Percentiles rank a stretch among this genome's conserved stretches.
These are phyloP conservation scores for Grammomys dolichurus DNA, from an alignment of 2,113 vertebrate species.

Conservation along the genomic window DNA sequence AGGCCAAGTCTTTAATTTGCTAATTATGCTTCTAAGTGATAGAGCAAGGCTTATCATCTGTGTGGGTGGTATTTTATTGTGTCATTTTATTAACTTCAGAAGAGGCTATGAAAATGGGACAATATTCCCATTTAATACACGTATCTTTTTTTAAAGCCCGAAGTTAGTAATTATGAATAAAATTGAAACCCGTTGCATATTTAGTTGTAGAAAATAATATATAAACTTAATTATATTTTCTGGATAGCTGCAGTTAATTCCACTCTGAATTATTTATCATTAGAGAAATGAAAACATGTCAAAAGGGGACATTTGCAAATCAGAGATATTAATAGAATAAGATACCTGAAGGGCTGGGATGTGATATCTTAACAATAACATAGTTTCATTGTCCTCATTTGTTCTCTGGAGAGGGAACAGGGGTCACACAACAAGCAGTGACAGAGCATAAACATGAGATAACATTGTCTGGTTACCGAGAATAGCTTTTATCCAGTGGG, in stretches of 20 bases:
- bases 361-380: not conserved
- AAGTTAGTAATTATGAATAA: constrained; percentile 78
- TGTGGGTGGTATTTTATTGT: constrained; percentile 70
- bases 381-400: not conserved
- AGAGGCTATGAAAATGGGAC: constrained; percentile 65
- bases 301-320: constrained; percentile 15
- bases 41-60: constrained; percentile 61
- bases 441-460: not conserved
- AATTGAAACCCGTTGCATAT: constrained; percentile 67
- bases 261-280: constrained; percentile 38
- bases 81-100: constrained; percentile 73
- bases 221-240: constrained; percentile 70
- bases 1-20: constrained; percentile 71
- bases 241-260: constrained; percentile 63
- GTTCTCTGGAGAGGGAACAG: not conserved
- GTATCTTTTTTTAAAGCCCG: constrained; percentile 60
- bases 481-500: not conserved
- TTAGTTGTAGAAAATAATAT: constrained; percentile 71
- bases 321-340: not conserved
- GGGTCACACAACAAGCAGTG: not conserved
- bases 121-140: constrained; percentile 59
- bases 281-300: constrained; percentile 47
- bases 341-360: not conserved
- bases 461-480: accelerated
- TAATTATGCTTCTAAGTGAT: constrained; percentile 71